Conservation (phyloP, 2,113 vertebrate species). For the Silurus asotus region DNA sequence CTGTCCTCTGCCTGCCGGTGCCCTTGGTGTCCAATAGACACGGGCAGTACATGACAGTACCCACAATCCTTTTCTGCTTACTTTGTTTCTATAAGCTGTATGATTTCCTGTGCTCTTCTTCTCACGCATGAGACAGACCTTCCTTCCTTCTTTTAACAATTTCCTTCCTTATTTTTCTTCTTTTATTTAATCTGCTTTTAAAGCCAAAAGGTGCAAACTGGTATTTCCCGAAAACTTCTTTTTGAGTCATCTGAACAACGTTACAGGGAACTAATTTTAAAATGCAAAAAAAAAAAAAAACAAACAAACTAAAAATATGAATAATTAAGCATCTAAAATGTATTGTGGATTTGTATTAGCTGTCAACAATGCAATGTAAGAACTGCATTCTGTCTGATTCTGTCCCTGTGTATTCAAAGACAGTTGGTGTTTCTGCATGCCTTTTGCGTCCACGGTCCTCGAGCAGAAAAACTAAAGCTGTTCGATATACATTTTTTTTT, state of each 20-base stretch:
- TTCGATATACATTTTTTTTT: slow-evolving; percentile 11
- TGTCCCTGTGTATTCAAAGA: slow-evolving; percentile 50
- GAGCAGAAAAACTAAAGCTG: slow-evolving; percentile 51
- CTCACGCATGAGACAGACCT: slow-evolving; percentile 59
- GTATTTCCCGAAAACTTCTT: slow-evolving; percentile 46
- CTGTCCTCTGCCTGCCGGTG: slow-evolving; percentile 41
- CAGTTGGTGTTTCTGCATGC: slow-evolving; percentile 62
- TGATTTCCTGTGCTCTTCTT: slow-evolving; percentile 53
- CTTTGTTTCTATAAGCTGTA: background rate
- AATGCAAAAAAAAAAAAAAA: slow-evolving; percentile 56
- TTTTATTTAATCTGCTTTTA: slow-evolving; percentile 29
- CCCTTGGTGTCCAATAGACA: slow-evolving; percentile 21
- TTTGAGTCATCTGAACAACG: slow-evolving; percentile 61
- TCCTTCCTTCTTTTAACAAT: slow-evolving; percentile 43
- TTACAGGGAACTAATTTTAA: slow-evolving; percentile 49
- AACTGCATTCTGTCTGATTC: slow-evolving; percentile 57
- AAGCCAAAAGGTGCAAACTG: slow-evolving; percentile 53
- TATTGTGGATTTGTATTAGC: slow-evolving; percentile 67
- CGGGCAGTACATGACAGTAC: slow-evolving; percentile 23
- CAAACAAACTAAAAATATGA: slow-evolving; percentile 50
- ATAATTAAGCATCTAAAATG: slow-evolving; percentile 64
- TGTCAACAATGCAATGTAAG: slow-evolving; percentile 56
- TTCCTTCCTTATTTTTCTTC: slow-evolving; percentile 11
- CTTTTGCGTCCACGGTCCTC: slow-evolving; percentile 40
- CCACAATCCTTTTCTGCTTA: slow-evolving; percentile 30